Base-by-base conservation (phyloP, 2,888 invertebrate species). In the Lobophora halterata region DNA sequence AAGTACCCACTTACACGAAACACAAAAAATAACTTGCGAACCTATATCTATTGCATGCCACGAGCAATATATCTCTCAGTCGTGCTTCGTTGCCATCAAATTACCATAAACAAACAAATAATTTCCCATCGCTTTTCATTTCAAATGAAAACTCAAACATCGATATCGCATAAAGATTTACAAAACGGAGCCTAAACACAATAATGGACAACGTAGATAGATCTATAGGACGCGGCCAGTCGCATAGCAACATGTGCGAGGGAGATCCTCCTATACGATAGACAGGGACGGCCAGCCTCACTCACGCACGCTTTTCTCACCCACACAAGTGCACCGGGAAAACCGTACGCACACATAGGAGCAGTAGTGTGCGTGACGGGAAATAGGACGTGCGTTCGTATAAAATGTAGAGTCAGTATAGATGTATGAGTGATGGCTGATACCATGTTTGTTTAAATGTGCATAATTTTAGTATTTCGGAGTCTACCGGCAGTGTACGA, bases 131-230 rank as follows among this genome's bases (percentile, higher is more conserved):
- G 33, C 42, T 24, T 32, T 42, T 20, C 42, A 27, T 24, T 25
- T 11, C 32, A 23, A 42, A 38, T 46, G 37, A 44, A 46, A 49
- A 52, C 20, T 46, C 45, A 47, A 47, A 45, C 49, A 45, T 46
- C 44, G 45, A 47, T 47, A 45, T 44, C 30, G 31, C 38, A 28
- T 40, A 49, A 52, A 49, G 47, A 52, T 52, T 49, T 47, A 47
- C 52, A 47, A 49, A 52, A 49, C 49, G 43, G 33, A 39, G 32
- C 42, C 42, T 46, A 40, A 45, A 43, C 43, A 72, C 67, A 67
- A 72, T 79, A 79, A 80, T 79, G 69, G 74, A 73, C 72, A 67
- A 61, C 58, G 55, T 53, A 59, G 32, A 62, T 59, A 62, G 61
- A 69, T 60, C 64, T 65, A 63, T 66, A 47, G 18, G 33, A 36